phyloP scores from a whole-genome alignment of 2,797 vertebrate genomes.

The Sebastes itinus region DNA sequence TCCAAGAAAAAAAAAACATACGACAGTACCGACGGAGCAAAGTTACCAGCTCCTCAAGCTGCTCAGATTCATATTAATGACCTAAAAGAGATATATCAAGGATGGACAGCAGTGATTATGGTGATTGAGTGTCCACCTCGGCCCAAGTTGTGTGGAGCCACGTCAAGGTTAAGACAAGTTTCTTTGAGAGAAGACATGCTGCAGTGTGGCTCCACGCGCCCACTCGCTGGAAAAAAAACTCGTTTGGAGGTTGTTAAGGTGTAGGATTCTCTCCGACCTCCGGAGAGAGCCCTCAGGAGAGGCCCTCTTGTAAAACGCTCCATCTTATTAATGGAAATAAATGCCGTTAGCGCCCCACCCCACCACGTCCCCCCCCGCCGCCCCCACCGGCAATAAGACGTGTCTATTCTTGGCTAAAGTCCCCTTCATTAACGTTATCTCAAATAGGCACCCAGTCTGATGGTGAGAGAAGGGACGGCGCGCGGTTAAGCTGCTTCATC shows the following conservation, averaged over 20 bases:
- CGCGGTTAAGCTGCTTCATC: conserved; percentile 79
- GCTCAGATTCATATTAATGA: conserved; percentile 53
- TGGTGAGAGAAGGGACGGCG: conserved; percentile 63
- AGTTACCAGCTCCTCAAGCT: conserved; percentile 8
- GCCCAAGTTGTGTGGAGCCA: conserved; percentile 11
- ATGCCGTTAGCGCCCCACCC: conserved; percentile 57
- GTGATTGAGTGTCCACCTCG: conserved; percentile 57
- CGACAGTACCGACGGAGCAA: conserved; percentile 20
- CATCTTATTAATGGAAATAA: conserved; percentile 78
- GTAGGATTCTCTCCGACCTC: conserved; percentile 56
- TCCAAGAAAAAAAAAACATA: not conserved
- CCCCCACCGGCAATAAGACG: conserved; percentile 57
- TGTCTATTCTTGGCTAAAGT: conserved; percentile 75
- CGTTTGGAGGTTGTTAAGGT: conserved; percentile 46
- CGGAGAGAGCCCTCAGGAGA: conserved; percentile 61
- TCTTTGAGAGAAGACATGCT: not conserved
- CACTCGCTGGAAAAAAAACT: conserved; percentile 14
- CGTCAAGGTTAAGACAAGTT: conserved; percentile 59
- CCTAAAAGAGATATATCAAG: conserved; percentile 32
- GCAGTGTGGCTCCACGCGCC: not conserved
- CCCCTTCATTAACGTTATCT: conserved; percentile 85
- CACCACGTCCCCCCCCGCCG: not conserved
- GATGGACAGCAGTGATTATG: conserved; percentile 62
- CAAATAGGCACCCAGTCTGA: conserved; percentile 76
- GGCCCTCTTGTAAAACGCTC: conserved; percentile 60